Evolutionary conservation across 2,797 vertebrate genomes (phyloP).

Genomic region (Eidolon dupreanum): DNA sequence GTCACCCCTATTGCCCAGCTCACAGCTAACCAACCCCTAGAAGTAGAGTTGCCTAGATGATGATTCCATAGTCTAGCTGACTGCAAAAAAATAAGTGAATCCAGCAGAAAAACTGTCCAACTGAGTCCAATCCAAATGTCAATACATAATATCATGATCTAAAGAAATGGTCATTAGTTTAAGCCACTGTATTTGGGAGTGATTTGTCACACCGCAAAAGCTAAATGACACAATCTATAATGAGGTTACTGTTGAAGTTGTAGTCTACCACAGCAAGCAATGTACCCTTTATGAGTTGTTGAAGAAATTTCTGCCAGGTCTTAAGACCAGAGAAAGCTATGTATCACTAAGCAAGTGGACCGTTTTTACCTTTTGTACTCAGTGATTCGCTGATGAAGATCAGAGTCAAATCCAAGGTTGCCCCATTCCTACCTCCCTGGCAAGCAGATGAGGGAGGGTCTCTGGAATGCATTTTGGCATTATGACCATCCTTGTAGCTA

Average conservation of each 20-base stretch:
- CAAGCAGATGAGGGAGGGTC: neutral
- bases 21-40: neutral
- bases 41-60: neutral
- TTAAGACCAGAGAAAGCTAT: neutral
- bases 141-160: neutral
- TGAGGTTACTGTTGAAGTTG: neutral
- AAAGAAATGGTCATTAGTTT: neutral
- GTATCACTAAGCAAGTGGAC: neutral
- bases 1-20: neutral
- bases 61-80: neutral
- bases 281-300: neutral
- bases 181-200: neutral
- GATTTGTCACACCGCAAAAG: constrained; percentile 26
- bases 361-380: neutral
- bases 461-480: neutral
- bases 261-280: neutral
- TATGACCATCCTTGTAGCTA: neutral
- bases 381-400: neutral
- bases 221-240: neutral
- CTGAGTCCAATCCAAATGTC: neutral
- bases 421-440: neutral
- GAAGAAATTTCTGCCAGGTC: neutral
- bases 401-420: neutral
- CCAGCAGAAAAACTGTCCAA: neutral
- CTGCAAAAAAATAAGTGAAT: neutral